phyloP scores from a whole-genome alignment of 2,113 vertebrate genomes.

The Sapayoa aenigma region DNA sequence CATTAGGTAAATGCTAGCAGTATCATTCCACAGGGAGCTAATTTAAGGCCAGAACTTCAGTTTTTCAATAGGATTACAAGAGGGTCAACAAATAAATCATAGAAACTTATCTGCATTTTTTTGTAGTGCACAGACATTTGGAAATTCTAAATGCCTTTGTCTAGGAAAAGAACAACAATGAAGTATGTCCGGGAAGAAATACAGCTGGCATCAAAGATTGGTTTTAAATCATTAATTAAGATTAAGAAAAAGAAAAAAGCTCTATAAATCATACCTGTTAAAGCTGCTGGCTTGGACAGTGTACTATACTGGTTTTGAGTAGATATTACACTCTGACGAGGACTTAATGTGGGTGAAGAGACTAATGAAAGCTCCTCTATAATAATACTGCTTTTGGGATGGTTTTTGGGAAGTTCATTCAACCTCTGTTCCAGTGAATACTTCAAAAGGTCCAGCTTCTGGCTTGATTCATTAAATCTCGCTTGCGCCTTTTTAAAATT shows the following conservation, averaged over 20 bases:
- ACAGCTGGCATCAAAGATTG: background rate
- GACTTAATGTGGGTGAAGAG: constrained; percentile 89
- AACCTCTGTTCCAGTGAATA: constrained; percentile 96
- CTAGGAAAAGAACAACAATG: background rate
- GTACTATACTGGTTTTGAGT: constrained; percentile 96
- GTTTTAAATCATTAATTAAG: background rate
- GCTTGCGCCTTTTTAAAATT: constrained; percentile 84
- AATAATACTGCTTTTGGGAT: constrained; percentile 93
- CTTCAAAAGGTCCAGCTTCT: constrained; percentile 95
- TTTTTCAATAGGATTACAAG: background rate
- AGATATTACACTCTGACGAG: constrained; percentile 92
- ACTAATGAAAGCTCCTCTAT: constrained; percentile 91
- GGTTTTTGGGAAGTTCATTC: constrained; percentile 92
- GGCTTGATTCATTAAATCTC: constrained; percentile 96
- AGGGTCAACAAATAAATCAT: background rate
- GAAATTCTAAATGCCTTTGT: background rate
- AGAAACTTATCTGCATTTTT: background rate
- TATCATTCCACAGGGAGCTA: background rate
- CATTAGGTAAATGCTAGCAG: background rate
- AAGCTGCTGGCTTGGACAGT: constrained; percentile 93
- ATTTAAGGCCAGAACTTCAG: background rate
- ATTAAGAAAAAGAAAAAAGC: background rate
- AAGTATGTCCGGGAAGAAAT: background rate
- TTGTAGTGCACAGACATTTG: background rate
- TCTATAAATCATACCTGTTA: constrained; percentile 83